These are phyloP conservation scores for Malacoraja senta DNA, from an alignment of 2,797 vertebrate species.

Conservation along the genomic window DNA sequence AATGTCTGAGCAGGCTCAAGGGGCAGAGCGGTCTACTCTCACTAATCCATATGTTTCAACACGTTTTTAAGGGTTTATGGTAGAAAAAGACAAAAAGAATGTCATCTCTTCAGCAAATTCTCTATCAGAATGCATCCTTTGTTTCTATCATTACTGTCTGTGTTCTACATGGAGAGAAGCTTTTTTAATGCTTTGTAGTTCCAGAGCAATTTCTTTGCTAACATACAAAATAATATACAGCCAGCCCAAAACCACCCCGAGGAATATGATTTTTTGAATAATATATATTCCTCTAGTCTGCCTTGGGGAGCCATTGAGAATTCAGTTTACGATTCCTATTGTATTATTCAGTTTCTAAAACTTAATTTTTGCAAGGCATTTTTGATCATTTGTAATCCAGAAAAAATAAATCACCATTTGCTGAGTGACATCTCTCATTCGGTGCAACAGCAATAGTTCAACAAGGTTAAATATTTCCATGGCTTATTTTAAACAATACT, in stretches of 20 bases:
- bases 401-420: neutral
- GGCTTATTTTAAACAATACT: neutral
- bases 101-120: neutral
- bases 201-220: constrained; percentile 27
- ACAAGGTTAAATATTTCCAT: neutral
- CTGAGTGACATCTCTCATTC: neutral
- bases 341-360: constrained; percentile 25
- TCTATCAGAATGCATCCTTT: neutral
- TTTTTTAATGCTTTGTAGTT: constrained; percentile 14
- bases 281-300: neutral
- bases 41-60: constrained; percentile 1
- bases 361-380: constrained; percentile 9
- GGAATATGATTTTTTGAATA: constrained; percentile 29
- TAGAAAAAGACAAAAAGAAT: constrained; percentile 5
- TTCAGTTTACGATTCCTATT: neutral
- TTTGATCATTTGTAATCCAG: constrained; percentile 23
- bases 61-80: neutral
- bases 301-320: constrained; percentile 3
- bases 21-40: too few species aligned
- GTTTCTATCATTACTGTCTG: neutral
- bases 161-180: neutral
- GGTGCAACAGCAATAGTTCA: neutral
- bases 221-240: constrained; percentile 21
- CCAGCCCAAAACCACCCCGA: neutral
- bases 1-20: too few species aligned